A percentile compares a stretch with the other conserved stretches of the same genome.
These are phyloP conservation scores for Erebia ligea DNA, from an alignment of 2,888 invertebrate species.

Conservation along the genomic window DNA sequence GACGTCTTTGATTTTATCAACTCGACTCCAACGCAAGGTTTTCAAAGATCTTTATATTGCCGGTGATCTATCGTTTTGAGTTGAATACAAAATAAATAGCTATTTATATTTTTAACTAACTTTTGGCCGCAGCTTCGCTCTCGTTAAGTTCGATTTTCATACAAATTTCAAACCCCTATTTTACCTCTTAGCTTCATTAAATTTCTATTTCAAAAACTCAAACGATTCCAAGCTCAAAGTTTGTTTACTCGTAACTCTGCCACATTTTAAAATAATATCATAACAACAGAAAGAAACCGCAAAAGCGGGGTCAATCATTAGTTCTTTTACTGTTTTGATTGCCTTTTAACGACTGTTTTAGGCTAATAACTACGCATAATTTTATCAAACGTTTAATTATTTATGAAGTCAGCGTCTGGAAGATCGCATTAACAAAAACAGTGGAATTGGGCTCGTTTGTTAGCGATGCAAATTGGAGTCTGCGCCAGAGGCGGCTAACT, in stretches of 20 bases:
- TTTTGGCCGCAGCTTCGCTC: too few relatives aligned
- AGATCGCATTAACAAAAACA: conserved; percentile 17
- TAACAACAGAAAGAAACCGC: too few relatives aligned
- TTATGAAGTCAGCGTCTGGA: background rate
- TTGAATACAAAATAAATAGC: too few relatives aligned
- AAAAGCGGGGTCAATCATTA: too few relatives aligned
- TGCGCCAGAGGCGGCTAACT: conserved; percentile 18
- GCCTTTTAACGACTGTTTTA: background rate
- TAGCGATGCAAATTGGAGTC: conserved; percentile 23
- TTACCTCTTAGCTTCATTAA: too few relatives aligned
- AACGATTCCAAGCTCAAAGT: too few relatives aligned
- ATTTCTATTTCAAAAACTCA: too few relatives aligned
- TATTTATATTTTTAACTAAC: too few relatives aligned
- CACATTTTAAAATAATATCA: too few relatives aligned
- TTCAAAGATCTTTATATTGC: background rate
- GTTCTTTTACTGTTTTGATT: background rate
- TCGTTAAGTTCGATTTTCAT: too few relatives aligned
- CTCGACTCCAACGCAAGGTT: background rate
- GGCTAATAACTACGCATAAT: background rate
- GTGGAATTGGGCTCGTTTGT: conserved; percentile 2
- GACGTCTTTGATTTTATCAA: background rate
- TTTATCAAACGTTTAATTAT: conserved; percentile 4
- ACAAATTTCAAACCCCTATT: too few relatives aligned
- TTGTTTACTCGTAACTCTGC: too few relatives aligned
- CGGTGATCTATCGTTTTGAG: background rate